Evolutionary conservation across 2,888 invertebrate genomes (phyloP), one percentile per base, ranked within the genome.

Genomic region (Syrphus vitripennis): DNA sequence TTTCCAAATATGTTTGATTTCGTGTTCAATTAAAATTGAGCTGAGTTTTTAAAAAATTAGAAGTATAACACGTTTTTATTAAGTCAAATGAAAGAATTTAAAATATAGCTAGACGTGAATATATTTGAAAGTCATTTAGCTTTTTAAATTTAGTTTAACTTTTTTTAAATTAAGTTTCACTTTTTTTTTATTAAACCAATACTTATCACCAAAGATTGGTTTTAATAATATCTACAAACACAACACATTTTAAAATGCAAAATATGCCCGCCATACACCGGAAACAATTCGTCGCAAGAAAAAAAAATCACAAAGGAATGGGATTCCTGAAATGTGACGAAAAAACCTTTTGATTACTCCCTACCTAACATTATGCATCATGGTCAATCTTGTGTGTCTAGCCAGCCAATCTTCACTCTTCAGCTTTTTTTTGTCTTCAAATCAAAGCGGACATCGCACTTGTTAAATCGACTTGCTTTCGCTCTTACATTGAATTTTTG

Each of bases 391-490:
- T 29, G 21, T 19, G 14, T 19, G 55, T 42, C 53, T 69, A 69
- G 53, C 50, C 67, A 61, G 19, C 59, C 48, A 53, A 31, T 61
- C 61, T 70, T 42, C 10, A 50, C 21, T 2, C n/a, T 31, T 31
- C 37, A 7, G 14, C 57, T 21, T 55, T 37, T 31, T 29, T 69
- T 37, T 21, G 24, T 31, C 57, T 63, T 48, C 21, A 42, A 29
- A 40, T 19, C 70, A 21, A 42, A 67, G 74, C 67, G 67, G 67
- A 71, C 70, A 61, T 19, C 50, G 67, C 59, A 83, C 53, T 83
- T 78, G 72, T 53, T 83, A 61, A 72, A 69, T 69, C 26, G 31
- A 70, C 29, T 74, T 83, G 78, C 74, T 83, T 83, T 83, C 79
- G 79, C 55, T 79, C 78, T 74, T 82, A 59, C 57, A 69, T 77